A percentile compares a stretch with the other conserved stretches of the same genome.
These are phyloP conservation scores for Eremobia ochroleuca DNA, from an alignment of 2,888 invertebrate genomes.

Conservation along the genomic window DNA sequence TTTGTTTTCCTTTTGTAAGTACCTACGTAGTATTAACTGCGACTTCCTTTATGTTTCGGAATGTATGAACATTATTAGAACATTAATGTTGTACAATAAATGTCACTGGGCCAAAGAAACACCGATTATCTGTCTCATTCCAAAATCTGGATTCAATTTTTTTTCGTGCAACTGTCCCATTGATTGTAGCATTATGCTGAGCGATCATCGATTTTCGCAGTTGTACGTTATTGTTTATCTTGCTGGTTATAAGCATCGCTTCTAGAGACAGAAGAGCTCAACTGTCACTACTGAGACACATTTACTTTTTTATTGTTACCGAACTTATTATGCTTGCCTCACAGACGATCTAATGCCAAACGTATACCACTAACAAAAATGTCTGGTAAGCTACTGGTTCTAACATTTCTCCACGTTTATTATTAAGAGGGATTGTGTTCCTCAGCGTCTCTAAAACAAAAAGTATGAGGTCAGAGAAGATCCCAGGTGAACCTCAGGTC, in stretches of 20 bases:
- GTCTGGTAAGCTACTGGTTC: too few relatives aligned
- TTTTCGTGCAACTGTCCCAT: not conserved
- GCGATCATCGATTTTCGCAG: not conserved
- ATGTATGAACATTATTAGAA: slow-evolving; percentile 2
- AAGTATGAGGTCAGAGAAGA: not conserved
- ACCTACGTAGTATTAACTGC: not conserved
- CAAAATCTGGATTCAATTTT: not conserved
- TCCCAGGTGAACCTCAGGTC: not conserved
- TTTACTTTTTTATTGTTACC: too few relatives aligned
- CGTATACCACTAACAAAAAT: too few relatives aligned
- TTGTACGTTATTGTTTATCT: not conserved
- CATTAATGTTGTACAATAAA: slow-evolving; percentile 2
- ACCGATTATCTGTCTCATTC: not conserved
- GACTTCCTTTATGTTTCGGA: not conserved
- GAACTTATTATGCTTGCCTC: too few relatives aligned
- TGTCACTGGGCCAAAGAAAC: not conserved
- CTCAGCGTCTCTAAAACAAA: not conserved
- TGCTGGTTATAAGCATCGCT: not conserved
- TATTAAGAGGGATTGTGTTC: not conserved
- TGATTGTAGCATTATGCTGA: not conserved
- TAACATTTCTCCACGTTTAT: too few relatives aligned
- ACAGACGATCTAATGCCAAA: too few relatives aligned
- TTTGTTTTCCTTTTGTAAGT: slow-evolving; percentile 16
- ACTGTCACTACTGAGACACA: too few relatives aligned
- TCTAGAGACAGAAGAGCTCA: too few relatives aligned